Base-by-base conservation (phyloP, 2,113 vertebrate species). In the Eulemur macaco region DNA sequence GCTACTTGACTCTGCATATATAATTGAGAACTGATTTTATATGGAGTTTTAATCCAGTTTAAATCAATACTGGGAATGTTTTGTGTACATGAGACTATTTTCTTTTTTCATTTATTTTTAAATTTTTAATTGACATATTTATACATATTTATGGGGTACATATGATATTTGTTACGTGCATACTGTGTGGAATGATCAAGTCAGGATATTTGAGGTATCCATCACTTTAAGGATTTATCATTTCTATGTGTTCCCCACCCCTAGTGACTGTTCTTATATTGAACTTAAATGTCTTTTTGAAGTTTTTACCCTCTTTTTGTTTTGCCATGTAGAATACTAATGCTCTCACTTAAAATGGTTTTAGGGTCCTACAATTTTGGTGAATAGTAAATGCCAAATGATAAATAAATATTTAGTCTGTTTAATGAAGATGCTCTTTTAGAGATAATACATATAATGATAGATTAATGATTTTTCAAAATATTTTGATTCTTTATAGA, bases 21-120 rank as follows among this genome's bases (percentile, higher is more conserved):
- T 95, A 77, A 91, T 91, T 87, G 42, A 86, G 80, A 90, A 37
- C 31, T 91, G 50, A 64, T 78, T 95, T 90, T 93, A 81, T 77
- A 60, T 86, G 12, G 77, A 27, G 31, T 68, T 81, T 82, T 54
- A 89, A 47, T 89, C 9, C 6, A 81, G 6, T 86, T 86, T 76
- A 74, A 94, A 45, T 94, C 56, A 76, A 1, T 39, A 56, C 0
- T 63, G 54, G 74, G 56, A 89, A 42, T 56, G 21, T 94, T 97
- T 80, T 68, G 1, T 80, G 27, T 58, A 17, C 50, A 34, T 52
- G 27, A 84, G 42, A 23, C 25, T 6, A 27, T 74, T 74, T 74
- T 71, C 11, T 45, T 42, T 45, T 63, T 63, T 63, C 7, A 45
- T 73, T 23, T 12, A 39, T 56, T 56, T 56, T 56, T 56, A 71